Evolutionary conservation across 2,797 vertebrate genomes (phyloP).

Genomic region (Dromococcyx pavoninus): DNA sequence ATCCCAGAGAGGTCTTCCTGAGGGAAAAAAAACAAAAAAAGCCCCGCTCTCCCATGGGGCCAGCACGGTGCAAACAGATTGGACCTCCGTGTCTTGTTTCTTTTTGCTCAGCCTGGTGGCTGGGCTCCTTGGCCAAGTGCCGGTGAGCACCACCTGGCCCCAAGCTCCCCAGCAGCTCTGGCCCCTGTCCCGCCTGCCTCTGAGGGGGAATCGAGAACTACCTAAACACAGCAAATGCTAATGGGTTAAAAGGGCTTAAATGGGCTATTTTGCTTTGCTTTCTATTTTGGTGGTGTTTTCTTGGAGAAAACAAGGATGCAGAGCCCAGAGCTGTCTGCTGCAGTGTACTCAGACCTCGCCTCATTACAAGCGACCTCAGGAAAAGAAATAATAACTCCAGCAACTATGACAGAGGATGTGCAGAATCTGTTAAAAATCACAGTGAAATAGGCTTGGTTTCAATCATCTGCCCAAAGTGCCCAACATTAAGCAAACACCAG

Average conservation of each 20-base stretch:
- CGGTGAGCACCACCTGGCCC: not conserved
- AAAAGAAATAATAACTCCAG: not conserved
- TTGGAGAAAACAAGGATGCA: not conserved
- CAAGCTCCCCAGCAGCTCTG: accelerated
- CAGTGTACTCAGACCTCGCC: not conserved
- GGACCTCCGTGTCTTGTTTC: not conserved
- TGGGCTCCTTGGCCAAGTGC: not conserved
- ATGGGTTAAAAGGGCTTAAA: not conserved
- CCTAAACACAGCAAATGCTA: not conserved
- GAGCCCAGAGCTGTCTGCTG: not conserved
- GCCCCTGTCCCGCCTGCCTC: not conserved
- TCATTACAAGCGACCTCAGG: not conserved
- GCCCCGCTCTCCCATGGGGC: not conserved
- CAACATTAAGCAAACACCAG: not conserved
- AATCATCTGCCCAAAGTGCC: not conserved
- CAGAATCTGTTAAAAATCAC: not conserved
- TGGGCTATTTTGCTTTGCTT: not conserved
- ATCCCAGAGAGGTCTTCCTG: not conserved
- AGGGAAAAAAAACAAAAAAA: not conserved
- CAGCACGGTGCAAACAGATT: not conserved
- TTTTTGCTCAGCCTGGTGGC: not conserved
- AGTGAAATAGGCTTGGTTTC: not conserved
- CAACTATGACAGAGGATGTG: not conserved
- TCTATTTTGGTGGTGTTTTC: not conserved
- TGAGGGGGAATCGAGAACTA: not conserved